These are phyloP conservation scores for Cenopis cana DNA, from an alignment of 2,888 invertebrate genomes.

Conservation along the genomic window DNA sequence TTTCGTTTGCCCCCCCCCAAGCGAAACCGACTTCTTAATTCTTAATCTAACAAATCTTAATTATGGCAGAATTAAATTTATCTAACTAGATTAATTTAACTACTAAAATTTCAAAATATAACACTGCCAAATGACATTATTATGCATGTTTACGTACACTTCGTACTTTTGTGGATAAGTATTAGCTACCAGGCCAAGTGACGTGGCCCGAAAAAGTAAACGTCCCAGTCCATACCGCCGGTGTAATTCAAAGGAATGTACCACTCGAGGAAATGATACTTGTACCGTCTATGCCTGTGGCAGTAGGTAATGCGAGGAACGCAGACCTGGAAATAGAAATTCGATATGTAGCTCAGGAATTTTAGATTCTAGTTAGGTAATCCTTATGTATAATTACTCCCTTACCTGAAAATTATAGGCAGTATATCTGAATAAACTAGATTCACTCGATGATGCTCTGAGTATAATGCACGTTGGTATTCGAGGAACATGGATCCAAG, in stretches of 20 bases:
- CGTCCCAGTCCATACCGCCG: constrained; percentile 46
- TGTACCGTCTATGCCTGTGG: constrained; percentile 32
- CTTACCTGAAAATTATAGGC: constrained; percentile 24
- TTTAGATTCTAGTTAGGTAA: too few relatives aligned
- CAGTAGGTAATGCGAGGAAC: constrained; percentile 43
- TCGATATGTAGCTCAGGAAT: too few relatives aligned
- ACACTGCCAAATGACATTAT: neutral
- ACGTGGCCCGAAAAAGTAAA: constrained; percentile 35
- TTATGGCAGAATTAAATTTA: too few relatives aligned
- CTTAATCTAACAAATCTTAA: too few relatives aligned
- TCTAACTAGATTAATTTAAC: too few relatives aligned
- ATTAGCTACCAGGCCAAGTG: constrained; percentile 8
- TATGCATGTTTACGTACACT: too few relatives aligned
- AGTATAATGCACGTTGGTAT: constrained; percentile 38
- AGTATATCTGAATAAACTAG: constrained; percentile 20
- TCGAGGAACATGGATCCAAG: constrained; percentile 34
- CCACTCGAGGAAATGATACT: constrained; percentile 43
- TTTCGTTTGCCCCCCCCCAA: too few relatives aligned
- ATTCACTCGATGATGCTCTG: neutral
- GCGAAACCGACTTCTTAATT: too few relatives aligned
- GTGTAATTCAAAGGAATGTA: constrained; percentile 37
- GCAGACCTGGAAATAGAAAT: constrained; percentile 18
- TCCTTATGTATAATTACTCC: too few relatives aligned
- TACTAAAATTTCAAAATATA: too few relatives aligned
- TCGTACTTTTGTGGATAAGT: neutral